A percentile compares a stretch with the other conserved stretches of the same genome.
phyloP scores from a whole-genome alignment of 2,797 vertebrate species.

The Myotis findleyi region DNA sequence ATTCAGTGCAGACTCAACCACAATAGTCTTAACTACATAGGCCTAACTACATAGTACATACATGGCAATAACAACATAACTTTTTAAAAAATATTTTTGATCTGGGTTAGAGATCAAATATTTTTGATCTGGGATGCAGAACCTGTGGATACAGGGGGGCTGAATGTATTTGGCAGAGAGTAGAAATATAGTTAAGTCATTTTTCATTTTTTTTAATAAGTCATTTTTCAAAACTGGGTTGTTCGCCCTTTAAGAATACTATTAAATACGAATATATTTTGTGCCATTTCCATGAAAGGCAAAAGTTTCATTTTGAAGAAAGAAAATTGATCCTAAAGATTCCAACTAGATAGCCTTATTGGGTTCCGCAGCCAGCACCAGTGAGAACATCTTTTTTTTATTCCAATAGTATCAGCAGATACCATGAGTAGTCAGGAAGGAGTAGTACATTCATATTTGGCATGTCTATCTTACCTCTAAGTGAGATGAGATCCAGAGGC shows the following conservation, averaged over 20 bases:
- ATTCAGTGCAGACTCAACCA: neutral
- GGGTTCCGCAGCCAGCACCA: neutral
- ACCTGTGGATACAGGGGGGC: neutral
- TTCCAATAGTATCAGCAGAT: neutral
- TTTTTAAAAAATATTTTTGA: neutral
- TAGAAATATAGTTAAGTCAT: neutral
- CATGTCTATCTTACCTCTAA: neutral
- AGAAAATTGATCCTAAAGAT: neutral
- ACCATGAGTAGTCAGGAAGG: neutral
- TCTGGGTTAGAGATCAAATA: neutral
- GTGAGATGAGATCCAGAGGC: neutral
- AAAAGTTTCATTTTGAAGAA: constrained; percentile 14
- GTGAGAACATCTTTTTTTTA: neutral
- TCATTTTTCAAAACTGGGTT: constrained; percentile 16
- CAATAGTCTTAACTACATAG: neutral
- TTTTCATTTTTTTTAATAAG: constrained; percentile 35
- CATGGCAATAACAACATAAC: neutral
- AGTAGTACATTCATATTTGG: neutral
- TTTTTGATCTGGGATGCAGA: neutral
- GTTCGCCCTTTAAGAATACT: neutral
- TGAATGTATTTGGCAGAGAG: neutral
- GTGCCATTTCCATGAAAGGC: constrained; percentile 17
- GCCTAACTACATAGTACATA: neutral
- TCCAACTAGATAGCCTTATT: neutral
- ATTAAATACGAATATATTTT: constrained; percentile 2